These are phyloP conservation scores for Athripsodes cinereus DNA, from an alignment of 2,888 invertebrate genomes.

Conservation along the genomic window DNA sequence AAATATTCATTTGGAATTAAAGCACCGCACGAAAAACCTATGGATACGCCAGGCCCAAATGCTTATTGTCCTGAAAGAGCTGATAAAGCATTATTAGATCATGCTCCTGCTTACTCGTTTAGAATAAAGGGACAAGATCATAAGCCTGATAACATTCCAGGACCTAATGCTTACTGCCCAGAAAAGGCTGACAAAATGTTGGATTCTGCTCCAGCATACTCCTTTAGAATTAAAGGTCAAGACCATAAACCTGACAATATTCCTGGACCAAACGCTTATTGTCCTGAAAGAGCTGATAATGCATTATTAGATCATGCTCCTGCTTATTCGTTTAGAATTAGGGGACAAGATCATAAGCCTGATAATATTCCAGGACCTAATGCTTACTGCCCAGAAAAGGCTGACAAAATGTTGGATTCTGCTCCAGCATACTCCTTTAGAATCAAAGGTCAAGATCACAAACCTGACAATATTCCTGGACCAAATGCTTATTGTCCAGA, in stretches of 20 bases:
- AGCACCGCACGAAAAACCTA: slow-evolving; percentile 52
- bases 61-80: slow-evolving; percentile 54
- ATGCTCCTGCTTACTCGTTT: slow-evolving; percentile 65
- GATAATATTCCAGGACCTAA: slow-evolving; percentile 53
- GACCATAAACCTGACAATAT: slow-evolving; percentile 36
- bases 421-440: slow-evolving; percentile 69
- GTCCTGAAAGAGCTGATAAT: slow-evolving; percentile 55
- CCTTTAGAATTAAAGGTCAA: slow-evolving; percentile 45
- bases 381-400: slow-evolving; percentile 53
- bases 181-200: slow-evolving; percentile 47
- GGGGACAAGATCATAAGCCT: slow-evolving; percentile 36
- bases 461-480: slow-evolving; percentile 61
- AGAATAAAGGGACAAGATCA: slow-evolving; percentile 60
- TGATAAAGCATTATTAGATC: slow-evolving; percentile 49
- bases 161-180: slow-evolving; percentile 58
- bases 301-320: slow-evolving; percentile 51
- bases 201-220: slow-evolving; percentile 32
- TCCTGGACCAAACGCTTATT: slow-evolving; percentile 57
- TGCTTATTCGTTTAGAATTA: slow-evolving; percentile 47
- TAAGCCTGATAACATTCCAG: slow-evolving; percentile 61
- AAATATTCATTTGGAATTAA: slow-evolving; percentile 54
- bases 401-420: slow-evolving; percentile 52
- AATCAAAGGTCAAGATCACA: slow-evolving; percentile 56
- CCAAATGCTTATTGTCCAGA: slow-evolving; percentile 35
- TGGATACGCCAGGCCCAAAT: slow-evolving; percentile 58